Conservation (phyloP, 2,113 vertebrate genomes). For the Dipodomys spectabilis region DNA sequence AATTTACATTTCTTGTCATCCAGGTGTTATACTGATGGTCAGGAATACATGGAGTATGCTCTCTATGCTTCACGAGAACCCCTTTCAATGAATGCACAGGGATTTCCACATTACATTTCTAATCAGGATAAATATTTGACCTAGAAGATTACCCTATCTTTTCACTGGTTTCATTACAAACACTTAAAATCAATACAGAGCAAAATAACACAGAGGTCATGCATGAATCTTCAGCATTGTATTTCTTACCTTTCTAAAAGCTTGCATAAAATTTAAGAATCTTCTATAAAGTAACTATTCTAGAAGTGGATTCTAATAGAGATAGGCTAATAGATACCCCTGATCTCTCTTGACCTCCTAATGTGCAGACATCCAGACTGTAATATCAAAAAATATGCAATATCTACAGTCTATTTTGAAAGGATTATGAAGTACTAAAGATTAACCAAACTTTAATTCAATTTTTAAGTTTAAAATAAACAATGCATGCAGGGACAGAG, state of each 20-base stretch:
- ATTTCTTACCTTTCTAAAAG: neutral
- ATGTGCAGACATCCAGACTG: neutral
- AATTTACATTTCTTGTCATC: neutral
- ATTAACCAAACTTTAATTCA: constrained; percentile 66
- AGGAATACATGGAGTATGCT: neutral
- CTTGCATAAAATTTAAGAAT: constrained; percentile 1
- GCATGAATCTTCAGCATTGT: neutral
- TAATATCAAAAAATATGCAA: constrained; percentile 27
- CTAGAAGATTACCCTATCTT: no score
- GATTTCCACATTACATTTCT: neutral
- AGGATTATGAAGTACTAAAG: constrained; percentile 53
- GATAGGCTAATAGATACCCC: neutral
- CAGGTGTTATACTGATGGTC: neutral
- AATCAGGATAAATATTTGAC: neutral
- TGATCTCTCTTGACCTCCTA: constrained; percentile 21
- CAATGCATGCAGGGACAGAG: constrained; percentile 30
- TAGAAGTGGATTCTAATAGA: neutral
- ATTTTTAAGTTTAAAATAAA: constrained; percentile 67
- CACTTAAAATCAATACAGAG: neutral
- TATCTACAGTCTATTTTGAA: constrained; percentile 63
- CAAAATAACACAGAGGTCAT: neutral
- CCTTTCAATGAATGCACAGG: neutral
- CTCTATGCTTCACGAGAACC: neutral
- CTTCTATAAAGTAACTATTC: constrained; percentile 48
- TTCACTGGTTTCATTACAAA: neutral